Evolutionary conservation across 2,113 vertebrate species (phyloP), one percentile per base, ranked within the genome.

Genomic region (Ptilonorhynchus violaceus): DNA sequence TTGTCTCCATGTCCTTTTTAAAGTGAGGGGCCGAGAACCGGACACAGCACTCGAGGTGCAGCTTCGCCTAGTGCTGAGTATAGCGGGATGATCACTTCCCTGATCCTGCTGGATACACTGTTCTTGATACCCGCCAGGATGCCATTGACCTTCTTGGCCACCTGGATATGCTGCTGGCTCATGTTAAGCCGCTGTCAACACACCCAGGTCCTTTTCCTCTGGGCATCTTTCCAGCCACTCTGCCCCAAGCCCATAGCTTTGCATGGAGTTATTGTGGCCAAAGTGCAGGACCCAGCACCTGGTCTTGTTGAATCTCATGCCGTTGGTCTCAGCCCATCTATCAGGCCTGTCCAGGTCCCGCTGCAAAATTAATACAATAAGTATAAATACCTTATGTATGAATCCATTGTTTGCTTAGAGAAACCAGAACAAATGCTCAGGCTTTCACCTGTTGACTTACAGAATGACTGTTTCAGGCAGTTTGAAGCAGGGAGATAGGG

Each of bases 191-290:
- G 2, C 33, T 62, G 39, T 24, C 64, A 52, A 10, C 22, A 30
- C 2, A 15, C 12, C 42, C n/a, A 37, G 14, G 22, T 33, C 37
- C 22, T 59, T 44, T 33, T 41, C 22, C 10, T 16, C 9, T 53
- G 33, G 46, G 14, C 14, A 33, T 3, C 18, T 78, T 53, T 46
- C 47, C 64, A 69, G 33, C 12, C 27, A 9, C 22, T 52, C 22
- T 0, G 1, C 12, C 12, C n/a, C 55, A 33, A 62, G 39, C 28
- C 64, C 0, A 0, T 7, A 53, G 15, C 5, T 1, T 46, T 60
- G 31, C 19, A 13, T 13, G 28, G 33, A 39, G 28, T 53, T 62
- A n/a, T 9, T 62, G 39, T 2, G 33, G n/a, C 10, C 39, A 39
- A 53, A 46, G 47, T 3, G 7, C 47, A n/a, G 28, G 23, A 62